Base-by-base conservation (phyloP, 2,113 vertebrate species). In the Sorex fumeus region DNA sequence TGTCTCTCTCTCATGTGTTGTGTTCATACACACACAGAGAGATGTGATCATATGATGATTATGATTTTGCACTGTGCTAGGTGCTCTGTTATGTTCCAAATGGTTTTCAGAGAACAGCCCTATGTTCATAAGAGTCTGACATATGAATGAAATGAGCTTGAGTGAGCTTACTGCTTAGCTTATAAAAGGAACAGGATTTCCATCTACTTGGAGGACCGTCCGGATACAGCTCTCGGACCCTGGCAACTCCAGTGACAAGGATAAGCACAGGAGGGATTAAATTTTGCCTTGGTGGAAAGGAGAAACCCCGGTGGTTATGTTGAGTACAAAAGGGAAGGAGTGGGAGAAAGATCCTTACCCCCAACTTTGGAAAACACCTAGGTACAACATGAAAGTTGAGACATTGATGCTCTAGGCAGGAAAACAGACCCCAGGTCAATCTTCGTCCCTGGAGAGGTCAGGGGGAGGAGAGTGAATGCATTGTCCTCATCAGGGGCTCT, bases 141-240 rank as follows among this genome's bases (percentile, higher is more conserved):
- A 23, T 69, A 1, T 47, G 40, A 87, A 94, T 93, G 89, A 7
- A 40, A 7, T 4, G 40, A 40, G 3, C 40, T 40, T 7, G 40
- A 40, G 40, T 4, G 40, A 40, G 3, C 40, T 40, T 7, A 76
- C 67, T 47, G 9, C 62, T 86, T 71, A 72, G 32, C 34, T 72
- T 91, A 19, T 53, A 47, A 90, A 85, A 86, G 23, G 60, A 85
- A 78, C 1, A 78, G 32, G 10, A 18, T 80, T 93, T 77, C n/a
- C 18, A 30, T 82, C 43, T 77, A 27, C 16, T 32, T 82, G 21
- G 34, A 47, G 43, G 78, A 89, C 66, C 53, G 21, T 3, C 30
- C 19, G 79, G 43, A 90, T 36, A 50, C 21, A 6, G 0, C 34
- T 64, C 40, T 8, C 40, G 8, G 53, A 43, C 23, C 12, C 2